These are phyloP conservation scores for Drosophila subquinaria DNA, from an alignment of 2,888 invertebrate genomes.

Conservation along the genomic window DNA sequence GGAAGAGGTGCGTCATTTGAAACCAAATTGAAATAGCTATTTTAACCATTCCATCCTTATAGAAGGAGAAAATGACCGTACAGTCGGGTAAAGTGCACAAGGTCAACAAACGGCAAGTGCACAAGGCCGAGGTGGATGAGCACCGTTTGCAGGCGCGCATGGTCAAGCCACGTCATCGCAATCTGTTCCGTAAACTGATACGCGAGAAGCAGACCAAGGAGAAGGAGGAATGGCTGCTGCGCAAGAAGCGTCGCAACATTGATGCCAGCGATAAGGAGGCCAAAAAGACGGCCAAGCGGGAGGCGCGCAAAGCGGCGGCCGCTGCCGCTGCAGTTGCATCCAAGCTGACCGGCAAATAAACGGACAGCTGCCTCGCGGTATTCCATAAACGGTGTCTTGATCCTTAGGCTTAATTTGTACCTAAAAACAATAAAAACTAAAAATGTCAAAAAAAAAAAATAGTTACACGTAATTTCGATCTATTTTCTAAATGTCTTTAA, in stretches of 20 bases:
- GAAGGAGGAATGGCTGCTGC: constrained; percentile 91
- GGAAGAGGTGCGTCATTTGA: constrained; percentile 66
- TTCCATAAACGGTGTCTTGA: constrained; percentile 36
- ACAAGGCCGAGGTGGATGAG: constrained; percentile 86
- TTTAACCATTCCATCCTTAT: constrained; percentile 30
- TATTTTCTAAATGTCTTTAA: background rate
- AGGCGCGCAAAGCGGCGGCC: constrained; percentile 84
- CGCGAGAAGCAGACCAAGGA: constrained; percentile 86
- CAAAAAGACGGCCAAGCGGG: constrained; percentile 87
- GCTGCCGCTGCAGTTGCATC: constrained; percentile 56
- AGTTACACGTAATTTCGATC: no score
- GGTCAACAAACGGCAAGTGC: constrained; percentile 89
- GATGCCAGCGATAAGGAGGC: constrained; percentile 88
- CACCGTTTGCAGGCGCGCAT: constrained; percentile 91
- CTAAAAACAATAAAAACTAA: constrained; percentile 30
- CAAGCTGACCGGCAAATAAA: constrained; percentile 48
- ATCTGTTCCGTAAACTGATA: constrained; percentile 94
- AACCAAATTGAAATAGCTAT: background rate
- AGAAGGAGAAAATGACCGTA: constrained; percentile 91
- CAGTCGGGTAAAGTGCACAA: constrained; percentile 89
- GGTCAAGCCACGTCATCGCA: constrained; percentile 96
- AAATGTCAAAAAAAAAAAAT: constrained; percentile 2
- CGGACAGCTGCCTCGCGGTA: constrained; percentile 3
- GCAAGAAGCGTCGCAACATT: constrained; percentile 91
- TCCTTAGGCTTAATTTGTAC: constrained; percentile 38